Evolutionary conservation across 2,797 vertebrate species (phyloP).

Genomic region (Hypotaenidia okinawae): DNA sequence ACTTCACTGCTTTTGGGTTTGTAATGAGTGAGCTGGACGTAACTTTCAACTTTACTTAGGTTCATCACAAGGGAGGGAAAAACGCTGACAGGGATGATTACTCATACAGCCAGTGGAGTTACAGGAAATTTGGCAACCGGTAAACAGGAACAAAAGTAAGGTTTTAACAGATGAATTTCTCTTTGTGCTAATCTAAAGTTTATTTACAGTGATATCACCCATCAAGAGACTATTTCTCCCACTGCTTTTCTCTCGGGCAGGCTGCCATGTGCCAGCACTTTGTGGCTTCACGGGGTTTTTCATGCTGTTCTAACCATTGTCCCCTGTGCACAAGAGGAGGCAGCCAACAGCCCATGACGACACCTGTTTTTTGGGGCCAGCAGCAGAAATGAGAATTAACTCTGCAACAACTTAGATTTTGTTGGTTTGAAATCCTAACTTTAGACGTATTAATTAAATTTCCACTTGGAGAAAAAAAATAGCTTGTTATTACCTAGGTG

Average conservation of each 20-base stretch:
- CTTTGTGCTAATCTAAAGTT: not conserved
- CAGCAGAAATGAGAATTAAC: not conserved
- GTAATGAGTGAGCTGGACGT: not conserved
- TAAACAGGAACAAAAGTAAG: not conserved
- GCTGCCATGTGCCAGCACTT: not conserved
- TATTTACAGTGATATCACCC: not conserved
- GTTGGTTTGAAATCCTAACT: not conserved
- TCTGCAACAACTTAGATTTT: not conserved
- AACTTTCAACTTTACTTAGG: not conserved
- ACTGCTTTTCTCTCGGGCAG: not conserved
- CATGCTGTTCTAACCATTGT: constrained; percentile 16
- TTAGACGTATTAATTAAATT: not conserved
- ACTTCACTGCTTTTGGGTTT: not conserved
- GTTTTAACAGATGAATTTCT: not conserved
- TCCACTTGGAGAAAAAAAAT: not conserved
- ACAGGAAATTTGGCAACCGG: not conserved
- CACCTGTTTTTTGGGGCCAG: constrained; percentile 3
- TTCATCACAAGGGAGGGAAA: not conserved
- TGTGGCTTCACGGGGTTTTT: constrained; percentile 6
- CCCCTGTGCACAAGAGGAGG: not conserved
- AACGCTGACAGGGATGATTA: not conserved
- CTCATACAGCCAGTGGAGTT: not conserved
- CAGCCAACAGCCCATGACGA: not conserved
- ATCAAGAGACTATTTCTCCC: not conserved
- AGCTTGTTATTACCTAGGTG: not conserved